Percentiles rank a stretch among this genome's conserved stretches.
phyloP scores from a whole-genome alignment of 2,797 vertebrate genomes.

The Lutjanus argentimaculatus region DNA sequence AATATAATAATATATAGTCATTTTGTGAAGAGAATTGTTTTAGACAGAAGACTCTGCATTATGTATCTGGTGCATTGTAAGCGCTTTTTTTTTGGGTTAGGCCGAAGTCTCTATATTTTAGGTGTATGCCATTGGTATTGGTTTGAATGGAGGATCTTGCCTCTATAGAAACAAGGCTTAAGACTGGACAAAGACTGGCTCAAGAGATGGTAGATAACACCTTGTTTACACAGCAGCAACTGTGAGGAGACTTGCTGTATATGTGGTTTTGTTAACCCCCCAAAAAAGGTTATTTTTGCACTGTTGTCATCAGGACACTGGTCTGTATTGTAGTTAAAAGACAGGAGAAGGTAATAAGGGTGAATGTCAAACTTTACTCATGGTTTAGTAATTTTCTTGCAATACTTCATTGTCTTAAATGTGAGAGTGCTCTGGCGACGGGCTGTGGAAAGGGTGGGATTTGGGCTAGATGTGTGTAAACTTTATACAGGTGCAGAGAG shows the following conservation, averaged over 20 bases:
- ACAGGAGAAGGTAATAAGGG: not conserved
- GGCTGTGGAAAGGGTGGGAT: not conserved
- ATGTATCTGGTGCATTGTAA: conserved; percentile 40
- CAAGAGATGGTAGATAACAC: not conserved
- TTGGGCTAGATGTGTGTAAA: conserved; percentile 41
- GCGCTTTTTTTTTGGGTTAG: conserved; percentile 19
- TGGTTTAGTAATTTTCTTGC: conserved; percentile 6
- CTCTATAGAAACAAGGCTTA: not conserved
- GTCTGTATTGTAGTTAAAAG: not conserved
- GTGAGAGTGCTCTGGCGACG: conserved; percentile 1
- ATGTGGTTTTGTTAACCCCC: not conserved
- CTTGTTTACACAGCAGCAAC: not conserved
- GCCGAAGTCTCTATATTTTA: conserved; percentile 16
- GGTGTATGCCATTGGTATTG: conserved; percentile 55
- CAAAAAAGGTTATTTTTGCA: not conserved
- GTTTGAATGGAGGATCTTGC: conserved; percentile 42
- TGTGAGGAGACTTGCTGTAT: not conserved
- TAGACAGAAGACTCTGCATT: not conserved
- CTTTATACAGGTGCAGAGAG: conserved; percentile 46
- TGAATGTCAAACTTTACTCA: conserved; percentile 14
- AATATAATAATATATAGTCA: not conserved
- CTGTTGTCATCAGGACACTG: not conserved
- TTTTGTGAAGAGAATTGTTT: not conserved
- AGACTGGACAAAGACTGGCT: not conserved
- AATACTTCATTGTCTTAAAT: conserved; percentile 12